Percentiles rank a stretch among this genome's conserved stretches.
Conservation (phyloP, 2,888 invertebrate species). For the Phytoseiulus persimilis region DNA sequence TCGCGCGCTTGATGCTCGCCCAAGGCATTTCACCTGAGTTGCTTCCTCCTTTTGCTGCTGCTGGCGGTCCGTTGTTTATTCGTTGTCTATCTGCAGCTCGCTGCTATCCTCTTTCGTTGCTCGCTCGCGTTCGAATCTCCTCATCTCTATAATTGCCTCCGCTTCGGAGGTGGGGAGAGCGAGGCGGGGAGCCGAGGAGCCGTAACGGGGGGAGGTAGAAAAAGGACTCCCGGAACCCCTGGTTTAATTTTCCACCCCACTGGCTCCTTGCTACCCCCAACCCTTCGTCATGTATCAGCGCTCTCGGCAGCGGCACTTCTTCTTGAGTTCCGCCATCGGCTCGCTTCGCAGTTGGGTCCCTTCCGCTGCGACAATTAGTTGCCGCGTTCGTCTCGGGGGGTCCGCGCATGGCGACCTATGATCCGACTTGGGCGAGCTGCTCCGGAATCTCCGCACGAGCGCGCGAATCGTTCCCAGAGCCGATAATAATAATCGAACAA, state of each 20-base stretch:
- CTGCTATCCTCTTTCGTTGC: neutral
- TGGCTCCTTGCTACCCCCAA: conserved; percentile 19
- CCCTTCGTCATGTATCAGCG: conserved; percentile 17
- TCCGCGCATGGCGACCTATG: too few species aligned
- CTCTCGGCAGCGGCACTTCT: conserved; percentile 21
- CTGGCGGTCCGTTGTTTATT: neutral
- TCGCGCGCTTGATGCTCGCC: neutral
- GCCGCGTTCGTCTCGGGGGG: neutral
- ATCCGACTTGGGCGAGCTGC: too few species aligned
- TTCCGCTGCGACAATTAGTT: neutral
- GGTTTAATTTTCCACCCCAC: conserved; percentile 38
- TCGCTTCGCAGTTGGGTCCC: neutral
- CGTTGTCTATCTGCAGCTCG: neutral
- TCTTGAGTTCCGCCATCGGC: neutral
- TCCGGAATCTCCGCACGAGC: too few species aligned
- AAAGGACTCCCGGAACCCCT: neutral
- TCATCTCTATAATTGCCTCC: conserved; percentile 5
- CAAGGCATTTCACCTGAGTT: neutral
- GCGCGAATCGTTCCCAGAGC: too few species aligned
- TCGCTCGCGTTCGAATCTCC: neutral
- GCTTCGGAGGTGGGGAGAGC: neutral
- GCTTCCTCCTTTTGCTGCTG: neutral
- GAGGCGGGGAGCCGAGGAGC: neutral
- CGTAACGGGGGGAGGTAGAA: neutral
- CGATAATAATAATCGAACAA: too few species aligned